phyloP scores from a whole-genome alignment of 2,888 invertebrate genomes.

The Eristalinus aeneus region DNA sequence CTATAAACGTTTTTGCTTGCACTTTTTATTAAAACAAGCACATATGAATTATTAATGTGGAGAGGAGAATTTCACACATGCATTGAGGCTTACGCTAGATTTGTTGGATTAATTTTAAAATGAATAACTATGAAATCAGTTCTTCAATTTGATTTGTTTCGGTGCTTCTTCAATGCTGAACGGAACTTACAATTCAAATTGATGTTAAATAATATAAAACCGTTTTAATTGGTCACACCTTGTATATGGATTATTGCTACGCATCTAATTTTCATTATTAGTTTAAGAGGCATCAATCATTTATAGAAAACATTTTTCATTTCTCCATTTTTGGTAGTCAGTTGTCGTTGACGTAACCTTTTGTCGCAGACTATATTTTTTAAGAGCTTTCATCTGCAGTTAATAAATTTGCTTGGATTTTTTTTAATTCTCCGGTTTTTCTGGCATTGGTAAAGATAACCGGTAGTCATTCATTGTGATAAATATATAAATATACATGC shows the following conservation, averaged over 20 bases:
- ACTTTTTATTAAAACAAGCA: conserved; percentile 50
- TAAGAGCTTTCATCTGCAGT: neutral
- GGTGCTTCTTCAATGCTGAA: too few relatives aligned
- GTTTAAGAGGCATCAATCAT: neutral
- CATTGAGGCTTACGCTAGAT: neutral
- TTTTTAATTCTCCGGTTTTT: conserved; percentile 20
- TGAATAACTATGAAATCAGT: too few relatives aligned
- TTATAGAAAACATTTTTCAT: neutral
- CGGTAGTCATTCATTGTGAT: neutral
- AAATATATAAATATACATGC: neutral
- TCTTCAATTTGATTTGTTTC: too few relatives aligned
- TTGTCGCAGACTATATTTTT: neutral
- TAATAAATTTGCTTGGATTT: conserved; percentile 3
- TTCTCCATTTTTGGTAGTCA: neutral
- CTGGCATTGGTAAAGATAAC: neutral
- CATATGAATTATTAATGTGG: conserved; percentile 13
- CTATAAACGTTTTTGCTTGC: conserved; percentile 48
- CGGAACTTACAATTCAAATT: too few relatives aligned
- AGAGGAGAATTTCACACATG: neutral
- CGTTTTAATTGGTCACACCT: neutral
- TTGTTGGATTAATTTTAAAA: neutral
- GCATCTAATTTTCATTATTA: neutral
- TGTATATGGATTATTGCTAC: neutral
- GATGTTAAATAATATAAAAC: too few relatives aligned
- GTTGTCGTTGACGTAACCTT: neutral